Percentiles rank a stretch among this genome's conserved stretches.
Evolutionary conservation across 1,140 invertebrate species (phyloP).

Genomic region (Macrotrachela quadricornifera): DNA sequence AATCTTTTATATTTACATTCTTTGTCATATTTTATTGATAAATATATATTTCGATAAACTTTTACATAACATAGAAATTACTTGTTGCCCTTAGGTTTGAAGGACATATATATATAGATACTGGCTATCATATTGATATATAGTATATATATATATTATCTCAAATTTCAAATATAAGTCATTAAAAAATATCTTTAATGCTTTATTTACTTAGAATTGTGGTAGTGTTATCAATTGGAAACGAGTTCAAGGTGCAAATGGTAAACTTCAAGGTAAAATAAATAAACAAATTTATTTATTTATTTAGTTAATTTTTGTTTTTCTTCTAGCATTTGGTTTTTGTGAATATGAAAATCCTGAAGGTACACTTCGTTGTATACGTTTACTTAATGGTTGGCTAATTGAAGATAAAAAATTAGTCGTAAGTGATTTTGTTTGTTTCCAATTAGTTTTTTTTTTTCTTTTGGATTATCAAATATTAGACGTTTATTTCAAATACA

Average conservation of each 20-base stretch:
- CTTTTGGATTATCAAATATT: too few species aligned
- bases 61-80: too few species aligned
- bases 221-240: slow-evolving; percentile 89
- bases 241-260: slow-evolving; percentile 58
- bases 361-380: slow-evolving; percentile 71
- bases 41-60: too few species aligned
- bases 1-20: too few species aligned
- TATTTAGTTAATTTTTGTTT: slow-evolving; percentile 11
- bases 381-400: slow-evolving; percentile 74
- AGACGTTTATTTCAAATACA: too few species aligned
- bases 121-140: too few species aligned
- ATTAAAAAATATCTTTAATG: not conserved
- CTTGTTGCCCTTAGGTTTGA: too few species aligned
- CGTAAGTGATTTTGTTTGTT: slow-evolving; percentile 34
- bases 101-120: too few species aligned
- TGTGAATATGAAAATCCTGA: slow-evolving; percentile 86
- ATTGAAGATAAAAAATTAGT: slow-evolving; percentile 71
- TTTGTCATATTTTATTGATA: too few species aligned
- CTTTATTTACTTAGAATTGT: slow-evolving; percentile 35
- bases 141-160: slow-evolving; percentile 6
- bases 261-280: slow-evolving; percentile 37
- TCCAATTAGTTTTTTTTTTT: not conserved
- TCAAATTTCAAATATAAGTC: too few species aligned
- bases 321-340: slow-evolving; percentile 76
- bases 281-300: not conserved